phyloP scores from a whole-genome alignment of 1,140 invertebrate genomes.

The Pogonus chalceus region DNA sequence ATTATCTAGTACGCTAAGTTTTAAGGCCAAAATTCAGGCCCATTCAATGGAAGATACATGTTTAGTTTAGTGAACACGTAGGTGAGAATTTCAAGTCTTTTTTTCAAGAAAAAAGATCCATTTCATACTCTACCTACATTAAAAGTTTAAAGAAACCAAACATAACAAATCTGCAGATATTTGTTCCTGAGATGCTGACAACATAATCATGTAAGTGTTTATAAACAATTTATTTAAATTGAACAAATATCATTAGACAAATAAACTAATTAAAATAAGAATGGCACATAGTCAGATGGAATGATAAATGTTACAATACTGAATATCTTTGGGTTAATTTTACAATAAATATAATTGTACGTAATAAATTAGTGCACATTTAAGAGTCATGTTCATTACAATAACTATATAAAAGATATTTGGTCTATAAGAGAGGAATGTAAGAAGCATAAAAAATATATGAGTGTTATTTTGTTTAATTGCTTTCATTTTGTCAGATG shows the following conservation, averaged over 20 bases:
- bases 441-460: conserved; percentile 4
- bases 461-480: background rate
- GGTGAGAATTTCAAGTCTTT: background rate
- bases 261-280: background rate
- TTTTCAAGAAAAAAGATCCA: background rate
- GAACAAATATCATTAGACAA: background rate
- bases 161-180: too few relatives aligned
- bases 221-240: background rate
- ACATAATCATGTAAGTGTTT: too few relatives aligned
- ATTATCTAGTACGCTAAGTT: background rate
- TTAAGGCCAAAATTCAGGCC: background rate
- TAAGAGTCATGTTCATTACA: background rate
- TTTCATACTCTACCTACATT: background rate
- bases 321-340: background rate
- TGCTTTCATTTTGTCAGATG: background rate
- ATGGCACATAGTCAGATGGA: background rate
- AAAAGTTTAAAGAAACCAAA: background rate
- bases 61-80: background rate
- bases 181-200: too few relatives aligned
- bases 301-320: background rate
- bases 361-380: background rate
- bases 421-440: background rate
- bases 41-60: conserved; percentile 1
- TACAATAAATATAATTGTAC: background rate
- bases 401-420: background rate